Evolutionary conservation across 2,113 vertebrate species (phyloP).

Genomic region (Cettia cetti): DNA sequence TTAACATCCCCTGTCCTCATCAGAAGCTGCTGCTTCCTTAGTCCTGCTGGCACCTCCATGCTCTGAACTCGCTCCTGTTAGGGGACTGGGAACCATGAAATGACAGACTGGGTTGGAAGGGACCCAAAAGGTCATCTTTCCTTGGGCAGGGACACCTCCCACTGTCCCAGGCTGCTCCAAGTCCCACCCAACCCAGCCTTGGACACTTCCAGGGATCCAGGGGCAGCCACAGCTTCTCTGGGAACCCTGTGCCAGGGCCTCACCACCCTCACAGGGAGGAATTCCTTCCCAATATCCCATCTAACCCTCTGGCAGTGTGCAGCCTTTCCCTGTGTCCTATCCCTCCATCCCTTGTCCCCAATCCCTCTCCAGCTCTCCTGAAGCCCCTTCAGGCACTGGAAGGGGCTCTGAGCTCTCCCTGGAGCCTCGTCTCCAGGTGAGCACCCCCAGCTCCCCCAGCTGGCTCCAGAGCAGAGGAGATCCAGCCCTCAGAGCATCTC

Average conservation of each 20-base stretch:
- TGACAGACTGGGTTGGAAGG: background rate
- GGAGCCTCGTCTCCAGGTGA: rapidly evolving
- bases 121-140: background rate
- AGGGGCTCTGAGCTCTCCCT: background rate
- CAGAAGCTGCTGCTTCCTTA: background rate
- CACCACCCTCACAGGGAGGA: rapidly evolving
- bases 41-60: background rate
- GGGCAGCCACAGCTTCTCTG: background rate
- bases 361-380: background rate
- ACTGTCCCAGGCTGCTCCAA: background rate
- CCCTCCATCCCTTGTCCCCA: background rate
- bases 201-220: background rate
- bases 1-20: background rate
- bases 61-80: background rate
- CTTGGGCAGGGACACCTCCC: background rate
- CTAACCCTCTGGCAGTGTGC: rapidly evolving
- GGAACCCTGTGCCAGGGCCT: background rate
- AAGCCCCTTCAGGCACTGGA: rapidly evolving
- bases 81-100: background rate
- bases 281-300: background rate
- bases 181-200: rapidly evolving
- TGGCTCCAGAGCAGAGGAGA: background rate
- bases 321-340: background rate
- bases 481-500: background rate
- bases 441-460: background rate